Conservation (phyloP, 2,113 vertebrate species). For the Ranitomeya imitator region DNA sequence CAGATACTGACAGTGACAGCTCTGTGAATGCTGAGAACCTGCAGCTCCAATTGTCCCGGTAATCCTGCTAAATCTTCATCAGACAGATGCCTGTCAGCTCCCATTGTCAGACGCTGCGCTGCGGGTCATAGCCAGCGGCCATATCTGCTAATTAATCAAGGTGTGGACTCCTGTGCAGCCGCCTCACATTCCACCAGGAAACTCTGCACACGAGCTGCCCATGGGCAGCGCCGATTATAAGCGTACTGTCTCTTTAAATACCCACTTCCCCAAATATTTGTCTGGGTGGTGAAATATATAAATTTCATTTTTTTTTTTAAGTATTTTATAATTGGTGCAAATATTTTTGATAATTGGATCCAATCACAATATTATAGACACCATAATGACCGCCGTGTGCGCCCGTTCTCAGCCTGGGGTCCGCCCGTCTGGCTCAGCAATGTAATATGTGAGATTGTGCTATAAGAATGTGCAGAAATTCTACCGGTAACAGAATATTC, state of each 20-base stretch:
- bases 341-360: no score
- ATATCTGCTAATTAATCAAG: conserved; percentile 52
- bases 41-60: conserved; percentile 25
- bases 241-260: not conserved
- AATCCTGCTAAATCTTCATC: conserved; percentile 47
- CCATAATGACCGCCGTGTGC: not conserved
- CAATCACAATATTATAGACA: no score
- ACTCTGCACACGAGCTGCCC: not conserved
- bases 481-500: not conserved
- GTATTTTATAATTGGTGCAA: no score
- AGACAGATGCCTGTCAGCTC: conserved; percentile 24
- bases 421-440: not conserved
- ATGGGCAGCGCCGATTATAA: not conserved
- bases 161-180: conserved; percentile 24
- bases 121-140: not conserved
- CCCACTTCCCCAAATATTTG: no score
- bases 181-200: not conserved
- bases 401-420: not conserved
- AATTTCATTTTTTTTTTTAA: no score
- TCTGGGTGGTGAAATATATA: no score
- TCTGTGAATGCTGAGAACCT: conserved; percentile 35
- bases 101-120: conserved; percentile 27
- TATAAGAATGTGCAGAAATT: not conserved
- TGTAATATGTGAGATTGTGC: no score
- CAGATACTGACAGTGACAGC: conserved; percentile 27